Evolutionary conservation across 2,113 vertebrate species (phyloP).

Genomic region (Dolichallabes microphthalmus): DNA sequence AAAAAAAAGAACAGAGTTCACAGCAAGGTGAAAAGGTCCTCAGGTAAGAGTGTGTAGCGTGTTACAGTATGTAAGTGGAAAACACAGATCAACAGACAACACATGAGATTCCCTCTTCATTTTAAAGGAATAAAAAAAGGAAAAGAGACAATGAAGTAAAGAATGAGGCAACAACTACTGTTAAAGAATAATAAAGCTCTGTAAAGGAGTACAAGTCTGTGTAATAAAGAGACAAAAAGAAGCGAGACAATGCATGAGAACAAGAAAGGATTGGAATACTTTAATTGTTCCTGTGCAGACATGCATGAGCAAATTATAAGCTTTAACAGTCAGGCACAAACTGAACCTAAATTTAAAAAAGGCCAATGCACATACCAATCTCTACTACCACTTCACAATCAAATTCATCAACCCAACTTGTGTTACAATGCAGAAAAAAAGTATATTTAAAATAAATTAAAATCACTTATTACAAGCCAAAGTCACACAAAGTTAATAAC

Average conservation of each 20-base stretch:
- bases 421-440: background rate
- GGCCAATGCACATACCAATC: background rate
- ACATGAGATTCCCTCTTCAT: background rate
- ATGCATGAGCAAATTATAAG: constrained; percentile 46
- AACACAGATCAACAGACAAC: constrained; percentile 16
- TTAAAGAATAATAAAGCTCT: background rate
- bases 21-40: constrained; percentile 3
- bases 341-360: background rate
- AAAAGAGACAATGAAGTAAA: constrained; percentile 12
- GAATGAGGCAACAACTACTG: constrained; percentile 16
- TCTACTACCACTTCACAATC: background rate
- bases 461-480: background rate
- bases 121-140: constrained; percentile 12
- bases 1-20: constrained; percentile 17
- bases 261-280: constrained; percentile 37
- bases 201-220: background rate
- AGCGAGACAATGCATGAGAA: constrained; percentile 31
- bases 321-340: constrained; percentile 45
- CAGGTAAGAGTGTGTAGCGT: background rate
- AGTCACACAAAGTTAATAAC: background rate
- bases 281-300: constrained; percentile 51
- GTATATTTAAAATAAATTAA: background rate
- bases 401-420: background rate
- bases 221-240: constrained; percentile 31
- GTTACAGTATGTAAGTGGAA: background rate